These are phyloP conservation scores for Plumapathes pennacea DNA, from an alignment of 92 coral and sea anemone species.

Conservation along the genomic window DNA sequence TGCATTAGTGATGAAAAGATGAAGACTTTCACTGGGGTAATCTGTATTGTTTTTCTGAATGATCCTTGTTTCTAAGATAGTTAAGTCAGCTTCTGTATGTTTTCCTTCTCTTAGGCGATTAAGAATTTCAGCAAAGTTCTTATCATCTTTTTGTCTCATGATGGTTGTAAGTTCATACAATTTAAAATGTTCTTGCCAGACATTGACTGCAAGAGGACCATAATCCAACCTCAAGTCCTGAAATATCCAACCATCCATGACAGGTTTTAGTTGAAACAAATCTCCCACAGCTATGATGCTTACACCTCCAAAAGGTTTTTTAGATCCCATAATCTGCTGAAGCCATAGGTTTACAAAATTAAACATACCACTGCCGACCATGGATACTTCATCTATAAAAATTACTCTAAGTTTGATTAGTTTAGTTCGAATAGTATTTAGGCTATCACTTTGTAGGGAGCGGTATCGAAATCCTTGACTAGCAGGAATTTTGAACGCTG, in stretches of 20 bases:
- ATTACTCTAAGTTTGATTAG: slow-evolving; percentile 28
- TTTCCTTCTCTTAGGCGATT: slow-evolving; percentile 37
- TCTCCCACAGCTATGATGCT: slow-evolving; percentile 35
- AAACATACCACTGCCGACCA: slow-evolving; percentile 46
- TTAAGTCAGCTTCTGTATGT: slow-evolving; percentile 15
- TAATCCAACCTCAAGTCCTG: slow-evolving; percentile 8
- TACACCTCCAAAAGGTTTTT: slow-evolving; percentile 24
- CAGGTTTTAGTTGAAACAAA: slow-evolving; percentile 35
- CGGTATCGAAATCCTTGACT: slow-evolving; percentile 42
- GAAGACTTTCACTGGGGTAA: not conserved
- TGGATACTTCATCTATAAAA: slow-evolving; percentile 38
- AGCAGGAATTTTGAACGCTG: slow-evolving; percentile 61
- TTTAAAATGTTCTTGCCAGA: slow-evolving; percentile 29
- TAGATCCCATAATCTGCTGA: slow-evolving; percentile 20
- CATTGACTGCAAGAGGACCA: slow-evolving; percentile 27
- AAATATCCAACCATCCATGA: slow-evolving; percentile 36
- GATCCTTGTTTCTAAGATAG: not conserved
- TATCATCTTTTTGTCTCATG: slow-evolving; percentile 35
- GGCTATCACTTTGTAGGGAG: slow-evolving; percentile 35
- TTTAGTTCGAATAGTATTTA: slow-evolving; percentile 37
- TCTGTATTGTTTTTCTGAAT: not conserved
- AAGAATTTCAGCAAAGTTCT: slow-evolving; percentile 23
- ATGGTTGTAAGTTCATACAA: slow-evolving; percentile 26
- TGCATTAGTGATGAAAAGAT: slow-evolving; percentile 11
- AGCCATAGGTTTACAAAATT: slow-evolving; percentile 17